phyloP scores from a whole-genome alignment of 2,113 vertebrate species.

The Turdus rufiventris region DNA sequence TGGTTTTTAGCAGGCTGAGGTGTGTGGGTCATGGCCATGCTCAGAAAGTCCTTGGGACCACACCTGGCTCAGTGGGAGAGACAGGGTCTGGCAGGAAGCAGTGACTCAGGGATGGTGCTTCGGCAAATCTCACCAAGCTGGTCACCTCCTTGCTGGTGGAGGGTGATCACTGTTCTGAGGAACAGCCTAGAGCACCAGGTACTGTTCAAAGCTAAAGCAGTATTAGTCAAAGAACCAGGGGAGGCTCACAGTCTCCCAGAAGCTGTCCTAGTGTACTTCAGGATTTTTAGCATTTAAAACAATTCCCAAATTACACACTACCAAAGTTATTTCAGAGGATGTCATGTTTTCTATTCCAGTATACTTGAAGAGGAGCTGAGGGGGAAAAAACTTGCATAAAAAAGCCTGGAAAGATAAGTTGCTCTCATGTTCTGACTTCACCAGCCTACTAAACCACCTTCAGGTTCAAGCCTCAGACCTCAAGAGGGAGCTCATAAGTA shows the following conservation, averaged over 20 bases:
- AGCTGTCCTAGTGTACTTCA: not conserved
- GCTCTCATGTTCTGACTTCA: not conserved
- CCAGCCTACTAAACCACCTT: not conserved
- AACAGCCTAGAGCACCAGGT: not conserved
- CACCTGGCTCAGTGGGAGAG: not conserved
- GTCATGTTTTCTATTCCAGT: not conserved
- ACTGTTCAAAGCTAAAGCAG: not conserved
- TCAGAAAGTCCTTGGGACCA: not conserved
- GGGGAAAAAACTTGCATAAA: not conserved
- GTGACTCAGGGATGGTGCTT: accelerated
- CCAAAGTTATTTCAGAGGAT: not conserved
- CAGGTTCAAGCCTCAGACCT: not conserved
- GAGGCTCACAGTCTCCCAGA: not conserved
- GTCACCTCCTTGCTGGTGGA: not conserved
- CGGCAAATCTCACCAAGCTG: not conserved
- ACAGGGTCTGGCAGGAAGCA: not conserved
- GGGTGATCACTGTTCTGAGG: not conserved
- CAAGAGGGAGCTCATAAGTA: not conserved
- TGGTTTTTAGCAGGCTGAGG: not conserved
- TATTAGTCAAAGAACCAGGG: not conserved
- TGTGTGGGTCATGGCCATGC: not conserved
- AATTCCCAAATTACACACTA: not conserved
- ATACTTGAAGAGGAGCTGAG: not conserved
- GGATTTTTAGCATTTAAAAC: not conserved
- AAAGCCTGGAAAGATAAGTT: not conserved